Evolutionary conservation across 2,888 invertebrate genomes (phyloP), one percentile per base, ranked within the genome.

Genomic region (Drosophila diplacantha): DNA sequence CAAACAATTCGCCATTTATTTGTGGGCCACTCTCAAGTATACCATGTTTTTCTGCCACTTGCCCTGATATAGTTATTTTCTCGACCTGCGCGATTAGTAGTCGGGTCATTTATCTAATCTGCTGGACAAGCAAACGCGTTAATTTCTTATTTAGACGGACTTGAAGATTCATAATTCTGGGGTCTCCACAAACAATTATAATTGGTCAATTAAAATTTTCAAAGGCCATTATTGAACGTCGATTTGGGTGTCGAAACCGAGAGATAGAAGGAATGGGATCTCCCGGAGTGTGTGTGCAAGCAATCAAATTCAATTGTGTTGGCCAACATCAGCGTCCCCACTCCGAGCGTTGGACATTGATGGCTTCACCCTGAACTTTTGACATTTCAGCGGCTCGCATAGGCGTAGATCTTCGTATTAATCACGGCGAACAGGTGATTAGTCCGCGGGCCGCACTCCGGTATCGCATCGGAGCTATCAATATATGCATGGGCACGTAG

Each of bases 321-420:
- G 66, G 56, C 49, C 18, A 55, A 64, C 56, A 29, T 20, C 34
- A 20, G 24, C 44, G 6, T 29, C 66, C 58, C 37, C 24, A 60
- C 62, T 63, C 68, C 54, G 44, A 46, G 73, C 75, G 73, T 76
- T 75, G 79, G 82, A 79, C 82, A 75, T 77, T 79, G 73, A 75
- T 77, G 79, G 79, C 56, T 71, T 77, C 63, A 82, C 82, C 76
- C 73, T 77, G 76, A 77, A 77, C 76, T 75, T 61, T 79, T 81
- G 76, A 71, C 76, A 81, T 77, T 77, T 77, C 57, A 73, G 52
- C 63, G 43, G 24, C 35, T 58, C 31, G 44, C 59, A 59, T 59
- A 59, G 58, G 58, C 58, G 58, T 59, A 59, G 22, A 58, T 58
- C 58, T 59, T 44, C 18, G 58, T 58, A 59, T 59, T 59, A 59